phyloP scores from a whole-genome alignment of 30 jellyfish, hydroid and myxozoan species.

The Pelagia noctiluca region DNA sequence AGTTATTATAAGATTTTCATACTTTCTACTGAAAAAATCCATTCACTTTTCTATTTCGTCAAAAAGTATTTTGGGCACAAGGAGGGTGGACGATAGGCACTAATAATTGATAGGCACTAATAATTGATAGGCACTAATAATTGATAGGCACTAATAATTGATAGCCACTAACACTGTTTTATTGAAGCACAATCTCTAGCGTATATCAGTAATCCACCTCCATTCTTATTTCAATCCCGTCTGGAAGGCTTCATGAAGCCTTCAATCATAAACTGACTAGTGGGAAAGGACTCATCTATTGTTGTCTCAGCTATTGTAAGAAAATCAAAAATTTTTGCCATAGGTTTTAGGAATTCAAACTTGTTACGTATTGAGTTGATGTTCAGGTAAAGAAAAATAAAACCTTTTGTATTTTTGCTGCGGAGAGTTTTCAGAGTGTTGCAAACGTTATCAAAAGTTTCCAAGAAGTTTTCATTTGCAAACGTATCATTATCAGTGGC shows the following conservation, averaged over 20 bases:
- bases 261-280: constrained; percentile 48
- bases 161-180: background rate
- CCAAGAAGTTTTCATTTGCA: background rate
- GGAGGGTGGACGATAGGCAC: no score
- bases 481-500: constrained; percentile 1
- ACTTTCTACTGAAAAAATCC: no score
- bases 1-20: no score
- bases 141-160: no score
- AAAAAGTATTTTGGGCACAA: no score
- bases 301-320: constrained; percentile 39
- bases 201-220: constrained; percentile 34
- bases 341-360: constrained; percentile 46
- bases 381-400: constrained; percentile 24
- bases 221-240: constrained; percentile 32
- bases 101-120: no score
- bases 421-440: background rate
- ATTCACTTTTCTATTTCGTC: no score
- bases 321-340: constrained; percentile 17
- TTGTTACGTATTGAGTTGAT: constrained; percentile 25
- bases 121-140: no score
- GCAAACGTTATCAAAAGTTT: background rate
- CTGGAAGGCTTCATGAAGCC: constrained; percentile 53
- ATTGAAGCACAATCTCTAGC: constrained; percentile 8
- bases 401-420: constrained; percentile 10
- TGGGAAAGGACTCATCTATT: constrained; percentile 55